Base-by-base conservation (phyloP, 2,888 invertebrate genomes). In the Pyrochroa serraticornis region DNA sequence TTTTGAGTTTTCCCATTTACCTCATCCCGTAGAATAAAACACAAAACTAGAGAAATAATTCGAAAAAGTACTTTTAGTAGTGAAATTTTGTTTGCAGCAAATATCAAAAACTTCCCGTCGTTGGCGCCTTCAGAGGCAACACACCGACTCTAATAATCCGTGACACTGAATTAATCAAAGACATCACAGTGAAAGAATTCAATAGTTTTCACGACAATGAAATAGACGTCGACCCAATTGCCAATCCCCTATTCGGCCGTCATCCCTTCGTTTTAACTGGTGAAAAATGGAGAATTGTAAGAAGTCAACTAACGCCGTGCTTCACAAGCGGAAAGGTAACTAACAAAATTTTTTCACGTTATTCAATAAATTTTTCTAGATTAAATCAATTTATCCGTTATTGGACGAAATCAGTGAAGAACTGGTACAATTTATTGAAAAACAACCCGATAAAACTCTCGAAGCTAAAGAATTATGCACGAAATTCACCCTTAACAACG, bases 211-310 rank as follows among this genome's bases (percentile, higher is more conserved):
- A 72, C 14, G 72, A 79, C 50, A 80, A 80, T 52, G 78, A 78
- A 35, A 58, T 79, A 7, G 44, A 71, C 12, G 47, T 74, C 1
- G 74, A 80, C 56, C 77, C 80, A 33, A 71, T 79, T 9, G 60
- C 68, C 0, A 84, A 85, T 51, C 81, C 79, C 0, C 64, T 85
- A 3, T 68, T 80, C 6, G 77, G 77, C 1, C 77, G 78, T 41
- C 82, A 82, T 74, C 81, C 82, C 0, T 82, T 85, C 60, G 57
- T 74, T 0, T 60, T 83, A 13, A 77, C 75, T 7, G 82, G 82
- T 1, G 74, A 79, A 8, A 70, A 78, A 60, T 83, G 85, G 85
- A 82, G 82, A 56, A 72, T 75, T 1, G 70, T 80, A 1, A 75
- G 85, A 5, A 71, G 75, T 0, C 81, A 81, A 62, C 62, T 85